Percentiles rank a stretch among this genome's conserved stretches.
Conservation (phyloP, 2,888 invertebrate genomes). For the Drosophila borborema region DNA sequence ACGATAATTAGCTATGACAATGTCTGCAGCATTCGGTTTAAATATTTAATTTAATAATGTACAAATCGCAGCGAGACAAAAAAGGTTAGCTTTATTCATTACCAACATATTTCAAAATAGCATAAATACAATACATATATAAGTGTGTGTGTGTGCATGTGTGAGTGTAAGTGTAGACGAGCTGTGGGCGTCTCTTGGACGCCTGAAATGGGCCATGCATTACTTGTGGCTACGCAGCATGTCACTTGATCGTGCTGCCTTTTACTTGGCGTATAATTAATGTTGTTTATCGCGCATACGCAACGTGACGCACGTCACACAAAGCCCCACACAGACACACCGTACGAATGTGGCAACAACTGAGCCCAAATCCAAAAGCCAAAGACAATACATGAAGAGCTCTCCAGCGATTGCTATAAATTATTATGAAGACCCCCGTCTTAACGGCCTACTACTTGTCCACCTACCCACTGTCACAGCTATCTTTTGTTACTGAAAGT, state of each 20-base stretch:
- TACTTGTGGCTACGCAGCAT: constrained; percentile 41
- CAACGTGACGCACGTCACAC: constrained; percentile 59
- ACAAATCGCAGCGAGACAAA: constrained; percentile 31
- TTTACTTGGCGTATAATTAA: constrained; percentile 67
- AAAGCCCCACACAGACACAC: constrained; percentile 23
- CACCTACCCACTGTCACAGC: constrained; percentile 63
- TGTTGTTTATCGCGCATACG: constrained; percentile 68
- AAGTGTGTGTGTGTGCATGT: neutral
- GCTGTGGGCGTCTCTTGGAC: constrained; percentile 47
- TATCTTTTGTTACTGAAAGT: constrained; percentile 40
- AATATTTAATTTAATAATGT: constrained; percentile 47
- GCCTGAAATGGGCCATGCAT: constrained; percentile 56
- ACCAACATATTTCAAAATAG: constrained; percentile 21
- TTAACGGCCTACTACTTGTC: constrained; percentile 62
- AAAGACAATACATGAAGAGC: constrained; percentile 62
- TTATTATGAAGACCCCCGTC: constrained; percentile 52
- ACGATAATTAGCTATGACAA: constrained; percentile 35
- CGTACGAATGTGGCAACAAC: constrained; percentile 32
- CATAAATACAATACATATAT: neutral
- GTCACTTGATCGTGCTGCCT: constrained; percentile 63
- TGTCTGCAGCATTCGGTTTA: constrained; percentile 23
- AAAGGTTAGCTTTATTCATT: constrained; percentile 30
- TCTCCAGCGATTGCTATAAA: constrained; percentile 53
- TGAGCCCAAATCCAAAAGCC: constrained; percentile 10
- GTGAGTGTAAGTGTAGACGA: neutral